Base-by-base conservation (phyloP, 2,888 invertebrate species). In the Ectemnius lituratus region DNA sequence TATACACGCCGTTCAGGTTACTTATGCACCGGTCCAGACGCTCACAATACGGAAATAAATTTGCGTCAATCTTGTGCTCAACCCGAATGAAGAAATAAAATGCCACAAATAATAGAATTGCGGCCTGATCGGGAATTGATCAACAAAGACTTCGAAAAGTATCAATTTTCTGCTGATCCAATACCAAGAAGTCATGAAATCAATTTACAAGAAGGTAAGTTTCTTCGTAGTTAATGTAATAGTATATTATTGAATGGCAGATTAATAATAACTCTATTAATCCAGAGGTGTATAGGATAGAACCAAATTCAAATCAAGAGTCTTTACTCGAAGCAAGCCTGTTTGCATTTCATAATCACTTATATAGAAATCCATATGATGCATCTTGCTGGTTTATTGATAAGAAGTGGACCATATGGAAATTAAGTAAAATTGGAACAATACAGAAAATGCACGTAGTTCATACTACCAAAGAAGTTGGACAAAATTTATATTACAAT, bases 321-420 rank as follows among this genome's bases (percentile, higher is more conserved):
- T 90, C 90, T 2, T 85, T 87, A 79, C 64, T 90, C 8, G 90
- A 90, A 83, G 86, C 87, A 3, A 86, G 85, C 69, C 78, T 90
- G 14, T 90, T 90, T 74, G 90, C 90, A 18, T 89, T 89, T 73
- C 90, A 90, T 63, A 90, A 90, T 85, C 89, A 90, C 77, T 78
- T 90, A 56, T 89, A 87, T 76, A 85, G 86, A 69, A 90, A 89
- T 79, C 84, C 87, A 0, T 89, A 85, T 5, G 87, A 90, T 56
- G 78, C 82, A 37, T 88, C 88, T 1, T 89, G 86, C 70, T 90
- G 88, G 89, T 90, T 87, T 67, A 73, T 90, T 37, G 89, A 90
- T 66, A 79, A 86, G 16, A 69, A 80, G 18, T 81, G 83, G 67
- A 62, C 73, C 65, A 76, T 90, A 23, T 90, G 90, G 90, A 76